A percentile compares a stretch with the other conserved stretches of the same genome.
Evolutionary conservation across 2,888 invertebrate species (phyloP).

Genomic region (Cryptocheilus praepositus): DNA sequence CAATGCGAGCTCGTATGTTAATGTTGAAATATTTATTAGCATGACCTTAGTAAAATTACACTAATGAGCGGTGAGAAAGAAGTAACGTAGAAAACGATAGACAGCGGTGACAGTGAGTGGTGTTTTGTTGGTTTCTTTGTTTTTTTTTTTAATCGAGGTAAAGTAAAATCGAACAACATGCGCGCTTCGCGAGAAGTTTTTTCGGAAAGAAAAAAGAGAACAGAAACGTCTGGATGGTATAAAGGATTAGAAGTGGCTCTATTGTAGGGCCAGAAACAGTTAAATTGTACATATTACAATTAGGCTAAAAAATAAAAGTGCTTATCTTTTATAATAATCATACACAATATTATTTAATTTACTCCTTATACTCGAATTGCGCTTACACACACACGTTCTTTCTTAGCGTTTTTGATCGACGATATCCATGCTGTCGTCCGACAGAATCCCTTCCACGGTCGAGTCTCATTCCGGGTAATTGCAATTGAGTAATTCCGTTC

Average conservation of each 20-base stretch:
- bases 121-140: too few relatives aligned
- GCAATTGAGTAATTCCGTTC: conserved; percentile 56
- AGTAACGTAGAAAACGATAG: conserved; percentile 15
- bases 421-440: conserved; percentile 51
- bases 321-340: conserved; percentile 56
- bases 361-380: conserved; percentile 58
- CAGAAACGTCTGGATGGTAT: conserved; percentile 36
- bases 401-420: conserved; percentile 44
- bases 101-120: too few relatives aligned
- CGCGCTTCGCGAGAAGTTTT: not conserved
- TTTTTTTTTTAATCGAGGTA: too few relatives aligned
- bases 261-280: conserved; percentile 37
- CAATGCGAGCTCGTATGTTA: conserved; percentile 20
- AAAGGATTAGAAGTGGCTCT: conserved; percentile 39
- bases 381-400: conserved; percentile 43
- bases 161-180: too few relatives aligned
- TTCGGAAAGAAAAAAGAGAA: conserved; percentile 17
- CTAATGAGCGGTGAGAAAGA: conserved; percentile 48
- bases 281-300: conserved; percentile 65
- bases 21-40: conserved; percentile 56
- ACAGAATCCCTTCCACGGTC: conserved; percentile 45
- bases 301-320: conserved; percentile 65
- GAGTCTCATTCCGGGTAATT: conserved; percentile 46
- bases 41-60: conserved; percentile 57
- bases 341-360: conserved; percentile 57